Evolutionary conservation across 2,113 vertebrate species (phyloP), one percentile per base, ranked within the genome.

Genomic region (Atherinomorus stipes): DNA sequence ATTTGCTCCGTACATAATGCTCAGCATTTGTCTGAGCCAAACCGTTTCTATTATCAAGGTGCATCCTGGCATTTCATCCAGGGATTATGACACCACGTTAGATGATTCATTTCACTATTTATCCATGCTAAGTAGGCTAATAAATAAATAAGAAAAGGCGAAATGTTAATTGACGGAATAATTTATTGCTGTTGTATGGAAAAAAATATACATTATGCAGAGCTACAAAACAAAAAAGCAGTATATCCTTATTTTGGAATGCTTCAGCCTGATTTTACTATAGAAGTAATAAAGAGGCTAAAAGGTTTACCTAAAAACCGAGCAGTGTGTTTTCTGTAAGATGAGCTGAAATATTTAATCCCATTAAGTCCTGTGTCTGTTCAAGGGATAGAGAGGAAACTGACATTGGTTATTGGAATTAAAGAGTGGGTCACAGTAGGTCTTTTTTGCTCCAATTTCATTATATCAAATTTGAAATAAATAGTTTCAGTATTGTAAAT

Each of bases 291-390:
- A 53, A 59, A 6, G 9, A 45, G 18, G 21, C 13, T 49, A 34
- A 34, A 52, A 51, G 62, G 26, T 67, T 63, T 52, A 71, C 50
- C 8, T 49, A 62, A 51, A 74, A 66, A 26, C 25, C 25, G 40
- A 71, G 42, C 56, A 64, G 78, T 56, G 40, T 52, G 44, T 61
- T 61, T 26, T 69, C 49, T 74, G 75, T 67, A 80, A 84, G 85
- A 80, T 51, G n/a, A 79, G 47, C 26, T 65, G 16, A 67, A 47
- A 77, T 75, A 58, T 74, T 61, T 63, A 71, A 85, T 86, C 57
- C 64, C 60, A 63, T 58, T 72, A 23, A 71, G n/a, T n/a, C 25
- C 25, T 61, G 52, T 64, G 51, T 78, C 60, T 64, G 56, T 65
- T 28, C 28, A 66, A 21, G 18, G 40, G 53, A 52, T 64, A 71